Evolutionary conservation across 1,140 invertebrate species (phyloP).

Genomic region (Brachionus sp.): DNA sequence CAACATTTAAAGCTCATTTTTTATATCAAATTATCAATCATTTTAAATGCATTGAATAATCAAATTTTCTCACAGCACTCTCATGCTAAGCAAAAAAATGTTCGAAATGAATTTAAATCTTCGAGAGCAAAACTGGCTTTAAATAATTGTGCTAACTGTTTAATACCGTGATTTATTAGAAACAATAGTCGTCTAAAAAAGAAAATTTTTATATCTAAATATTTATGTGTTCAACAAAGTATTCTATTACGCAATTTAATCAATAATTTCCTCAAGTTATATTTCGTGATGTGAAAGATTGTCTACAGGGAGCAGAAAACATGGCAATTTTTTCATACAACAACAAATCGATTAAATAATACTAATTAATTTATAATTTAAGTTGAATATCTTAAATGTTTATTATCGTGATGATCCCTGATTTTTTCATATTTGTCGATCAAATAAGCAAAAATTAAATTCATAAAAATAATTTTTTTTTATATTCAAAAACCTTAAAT

Average conservation of each 20-base stretch:
- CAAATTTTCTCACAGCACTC: neutral
- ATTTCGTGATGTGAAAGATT: neutral
- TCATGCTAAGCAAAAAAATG: neutral
- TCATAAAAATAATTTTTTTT: no score
- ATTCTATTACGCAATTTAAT: constrained; percentile 1
- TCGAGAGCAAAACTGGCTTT: neutral
- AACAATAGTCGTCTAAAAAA: neutral
- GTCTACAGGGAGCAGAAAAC: neutral
- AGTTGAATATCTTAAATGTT: neutral
- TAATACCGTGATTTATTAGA: neutral
- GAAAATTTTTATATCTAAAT: neutral
- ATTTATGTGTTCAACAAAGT: neutral
- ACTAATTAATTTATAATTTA: neutral
- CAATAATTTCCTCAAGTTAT: neutral
- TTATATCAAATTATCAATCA: neutral
- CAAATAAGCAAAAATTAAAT: neutral
- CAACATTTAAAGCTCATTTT: constrained; percentile 33
- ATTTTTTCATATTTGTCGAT: neutral
- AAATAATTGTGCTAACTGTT: neutral
- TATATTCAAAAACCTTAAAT: no score
- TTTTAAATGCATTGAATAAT: neutral
- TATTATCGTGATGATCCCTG: neutral
- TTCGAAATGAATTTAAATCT: neutral
- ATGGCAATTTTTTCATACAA: neutral
- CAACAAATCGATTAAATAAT: neutral